Evolutionary conservation across 2,888 invertebrate genomes (phyloP), one percentile per base, ranked within the genome.

Genomic region (Nineta flava): DNA sequence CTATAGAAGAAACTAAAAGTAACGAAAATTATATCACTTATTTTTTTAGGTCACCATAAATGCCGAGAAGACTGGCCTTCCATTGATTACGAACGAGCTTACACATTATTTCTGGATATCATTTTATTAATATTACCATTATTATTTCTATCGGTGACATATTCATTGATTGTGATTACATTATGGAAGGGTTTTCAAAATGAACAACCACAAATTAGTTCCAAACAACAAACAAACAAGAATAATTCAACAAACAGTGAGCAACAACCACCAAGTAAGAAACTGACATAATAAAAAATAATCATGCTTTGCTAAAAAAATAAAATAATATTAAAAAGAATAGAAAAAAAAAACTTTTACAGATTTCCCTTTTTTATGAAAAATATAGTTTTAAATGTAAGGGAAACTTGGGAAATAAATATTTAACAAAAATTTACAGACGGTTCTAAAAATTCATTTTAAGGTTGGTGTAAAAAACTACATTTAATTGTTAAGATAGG

Each of bases 61-160:
- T 79, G 79, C 56, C 70, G 79, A 17, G 79, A 79, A 59, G 67
- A 68, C 46, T 79, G 78, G 78, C 74, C 74, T 5, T 65, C 66
- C 41, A 61, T 67, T 43, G 67, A 69, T 40, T 67, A 72, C 56
- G 76, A 76, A 59, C 70, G 72, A 52, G 71, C 71, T 6, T 82
- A 78, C 64, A 79, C 76, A 56, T 64, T 81, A 40, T 70, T 77
- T 53, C 64, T 84, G 56, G 79, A 79, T 57, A 66, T 76, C 1
- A 67, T 79, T 32, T 67, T 85, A 26, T 69, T 85, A 15, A 71
- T 83, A 1, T 62, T 83, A 52, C 84, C 84, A 0, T 63, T 84
- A 40, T 58, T 79, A 40, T 72, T 81, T 43, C 73, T 85, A 65
- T 72, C 72, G 16, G 68, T 74, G 16, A 77, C 79, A n/a, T 82